Evolutionary conservation across 2,797 vertebrate genomes (phyloP).

Genomic region (Sebastes flavidus): DNA sequence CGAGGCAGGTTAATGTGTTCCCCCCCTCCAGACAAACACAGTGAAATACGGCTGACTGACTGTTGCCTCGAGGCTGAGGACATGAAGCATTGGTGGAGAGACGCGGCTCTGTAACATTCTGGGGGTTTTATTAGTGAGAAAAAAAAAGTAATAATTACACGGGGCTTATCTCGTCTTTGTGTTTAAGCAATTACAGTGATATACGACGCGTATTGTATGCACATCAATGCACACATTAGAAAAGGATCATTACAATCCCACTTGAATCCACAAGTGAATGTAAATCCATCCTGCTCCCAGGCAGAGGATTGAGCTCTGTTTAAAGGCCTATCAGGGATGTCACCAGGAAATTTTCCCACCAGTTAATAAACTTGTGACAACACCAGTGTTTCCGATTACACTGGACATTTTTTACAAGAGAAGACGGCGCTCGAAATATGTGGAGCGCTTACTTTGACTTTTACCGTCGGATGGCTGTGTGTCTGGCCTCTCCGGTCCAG

Average conservation of each 20-base stretch:
- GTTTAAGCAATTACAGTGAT: slow-evolving; percentile 15
- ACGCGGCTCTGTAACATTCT: slow-evolving; percentile 32
- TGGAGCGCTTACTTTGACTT: no score
- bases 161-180: slow-evolving; percentile 23
- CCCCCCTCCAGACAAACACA: slow-evolving; percentile 52
- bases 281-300: slow-evolving; percentile 2
- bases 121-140: slow-evolving; percentile 24
- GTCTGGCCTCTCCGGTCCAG: no score
- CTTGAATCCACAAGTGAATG: slow-evolving; percentile 5
- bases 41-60: slow-evolving; percentile 61
- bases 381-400: no score
- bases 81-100: slow-evolving; percentile 10
- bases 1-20: slow-evolving; percentile 67
- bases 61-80: slow-evolving; percentile 45
- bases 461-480: no score
- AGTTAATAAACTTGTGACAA: no score
- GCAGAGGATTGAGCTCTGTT: background rate
- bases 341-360: no score
- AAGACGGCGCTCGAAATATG: fast-evolving
- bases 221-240: slow-evolving; percentile 1
- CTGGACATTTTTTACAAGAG: no score
- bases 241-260: slow-evolving; percentile 19
- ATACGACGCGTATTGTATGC: slow-evolving; percentile 1
- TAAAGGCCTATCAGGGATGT: background rate
- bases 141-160: slow-evolving; percentile 28